These are phyloP conservation scores for Allacma fusca DNA, from an alignment of 2,888 invertebrate species.

Conservation along the genomic window DNA sequence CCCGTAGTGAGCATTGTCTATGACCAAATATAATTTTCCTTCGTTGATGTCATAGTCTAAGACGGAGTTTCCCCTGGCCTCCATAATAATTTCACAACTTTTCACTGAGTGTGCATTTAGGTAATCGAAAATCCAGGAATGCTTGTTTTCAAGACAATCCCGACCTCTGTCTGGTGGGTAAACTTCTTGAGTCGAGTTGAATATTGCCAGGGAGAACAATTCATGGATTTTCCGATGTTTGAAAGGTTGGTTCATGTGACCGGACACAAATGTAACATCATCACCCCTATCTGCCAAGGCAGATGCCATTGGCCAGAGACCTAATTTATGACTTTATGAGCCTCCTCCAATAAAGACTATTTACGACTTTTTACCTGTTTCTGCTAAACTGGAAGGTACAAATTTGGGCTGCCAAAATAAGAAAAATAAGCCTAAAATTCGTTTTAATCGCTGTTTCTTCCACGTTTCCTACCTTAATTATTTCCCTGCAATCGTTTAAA, in stretches of 20 bases:
- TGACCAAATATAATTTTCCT: constrained; percentile 46
- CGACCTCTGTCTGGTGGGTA: constrained; percentile 19
- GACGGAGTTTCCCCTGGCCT: constrained; percentile 1
- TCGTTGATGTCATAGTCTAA: constrained; percentile 24
- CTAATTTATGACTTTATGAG: constrained; percentile 31
- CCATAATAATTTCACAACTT: constrained; percentile 33
- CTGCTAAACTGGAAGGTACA: too few species aligned
- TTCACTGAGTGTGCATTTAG: constrained; percentile 38
- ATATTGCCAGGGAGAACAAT: constrained; percentile 33
- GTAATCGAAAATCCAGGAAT: constrained; percentile 29
- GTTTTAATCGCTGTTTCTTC: too few species aligned
- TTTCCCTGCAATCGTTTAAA: too few species aligned
- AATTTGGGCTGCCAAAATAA: too few species aligned
- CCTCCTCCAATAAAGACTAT: constrained; percentile 29
- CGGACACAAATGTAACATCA: constrained; percentile 24
- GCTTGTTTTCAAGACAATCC: constrained; percentile 21
- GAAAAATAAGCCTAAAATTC: too few species aligned
- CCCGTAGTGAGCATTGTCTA: constrained; percentile 46
- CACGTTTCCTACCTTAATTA: too few species aligned
- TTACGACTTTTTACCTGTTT: too few species aligned
- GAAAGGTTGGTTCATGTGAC: constrained; percentile 18
- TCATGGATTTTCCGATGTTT: constrained; percentile 35
- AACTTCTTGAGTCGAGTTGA: not conserved
- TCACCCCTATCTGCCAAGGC: constrained; percentile 36
- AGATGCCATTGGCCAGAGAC: constrained; percentile 35